Conservation (phyloP, 2,888 invertebrate species). For the Diplolepis rosae region DNA sequence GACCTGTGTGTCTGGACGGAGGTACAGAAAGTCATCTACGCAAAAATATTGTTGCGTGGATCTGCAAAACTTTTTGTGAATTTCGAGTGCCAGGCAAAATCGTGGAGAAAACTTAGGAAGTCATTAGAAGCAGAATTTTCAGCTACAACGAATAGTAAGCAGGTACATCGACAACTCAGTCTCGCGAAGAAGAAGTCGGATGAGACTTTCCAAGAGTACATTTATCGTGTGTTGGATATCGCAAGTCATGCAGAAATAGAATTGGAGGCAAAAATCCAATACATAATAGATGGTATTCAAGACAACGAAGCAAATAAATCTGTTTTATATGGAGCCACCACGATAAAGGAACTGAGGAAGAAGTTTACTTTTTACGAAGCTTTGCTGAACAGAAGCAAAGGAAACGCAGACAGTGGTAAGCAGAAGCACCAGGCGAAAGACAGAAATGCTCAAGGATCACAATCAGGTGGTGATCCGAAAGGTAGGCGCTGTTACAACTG, state of each 20-base stretch:
- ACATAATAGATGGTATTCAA: slow-evolving; percentile 29
- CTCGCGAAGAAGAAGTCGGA: slow-evolving; percentile 34
- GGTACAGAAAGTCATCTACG: slow-evolving; percentile 45
- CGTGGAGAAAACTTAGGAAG: slow-evolving; percentile 41
- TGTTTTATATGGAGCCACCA: slow-evolving; percentile 27
- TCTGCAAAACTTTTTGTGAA: slow-evolving; percentile 47
- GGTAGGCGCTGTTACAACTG: not conserved
- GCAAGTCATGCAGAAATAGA: slow-evolving; percentile 42
- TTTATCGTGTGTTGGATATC: slow-evolving; percentile 44
- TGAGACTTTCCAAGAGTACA: slow-evolving; percentile 43
- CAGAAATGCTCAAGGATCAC: not conserved
- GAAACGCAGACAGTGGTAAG: not conserved
- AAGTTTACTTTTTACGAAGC: not conserved
- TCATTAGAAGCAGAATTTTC: slow-evolving; percentile 39
- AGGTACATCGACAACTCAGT: slow-evolving; percentile 37
- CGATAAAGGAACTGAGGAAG: slow-evolving; percentile 33
- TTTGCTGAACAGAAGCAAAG: not conserved
- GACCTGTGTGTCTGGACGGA: slow-evolving; percentile 44
- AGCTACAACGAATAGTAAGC: slow-evolving; percentile 35
- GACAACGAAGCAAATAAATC: slow-evolving; percentile 34
- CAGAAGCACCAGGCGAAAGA: too few species aligned
- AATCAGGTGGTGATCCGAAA: not conserved
- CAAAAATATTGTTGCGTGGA: slow-evolving; percentile 43
- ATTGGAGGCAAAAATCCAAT: slow-evolving; percentile 7
- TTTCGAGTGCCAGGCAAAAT: slow-evolving; percentile 35